Evolutionary conservation across 2,113 vertebrate species (phyloP), one percentile per base, ranked within the genome.

Genomic region (Myotis davidii): DNA sequence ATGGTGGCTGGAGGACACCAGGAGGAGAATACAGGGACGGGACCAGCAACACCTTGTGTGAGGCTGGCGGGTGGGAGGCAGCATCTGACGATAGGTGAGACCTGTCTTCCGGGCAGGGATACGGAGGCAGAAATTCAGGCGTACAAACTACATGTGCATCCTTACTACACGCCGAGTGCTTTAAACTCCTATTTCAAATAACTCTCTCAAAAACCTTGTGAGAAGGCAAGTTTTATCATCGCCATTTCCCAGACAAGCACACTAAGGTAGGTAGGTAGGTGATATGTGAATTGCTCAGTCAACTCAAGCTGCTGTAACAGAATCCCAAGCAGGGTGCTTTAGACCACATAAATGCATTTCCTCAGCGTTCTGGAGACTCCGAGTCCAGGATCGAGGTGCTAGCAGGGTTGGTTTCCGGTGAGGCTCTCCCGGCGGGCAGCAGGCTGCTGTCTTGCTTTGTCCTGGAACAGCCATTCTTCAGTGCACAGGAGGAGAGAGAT

Each of bases 171-270:
- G 27, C 32, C 10, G 27, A 52, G 23, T 14, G 54, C 34, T 90
- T 74, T 85, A 79, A 86, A 76, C 34, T 65, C 54, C 14, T 50
- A 69, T 56, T 69, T 45, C 89, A 93, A 16, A 90, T 48, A 82
- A 74, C 94, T 93, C 42, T 86, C 59, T 78, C 56, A 37, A 84
- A 94, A 93, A 23, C 25, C 42, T 82, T 54, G 6, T 32, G 13
- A 87, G 27, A 25, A 70, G 29, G 64, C 14, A 78, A 74, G 6
- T 61, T 59, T 65, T 13, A 45, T 69, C 59, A 69, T 37, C 48
- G 74, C 85, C 73, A 81, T 67, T 90, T 85, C 69, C 81, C 32
- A 90, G 52, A n/a, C 72, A 16, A 95, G 73, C 76, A 88, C 94
- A 90, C 64, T 54, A 95, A 89, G n/a, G 7, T 18, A 72, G 83